Percentiles rank a stretch among this genome's conserved stretches.
phyloP scores from a whole-genome alignment of 2,888 invertebrate genomes.

The Philereme transversata region DNA sequence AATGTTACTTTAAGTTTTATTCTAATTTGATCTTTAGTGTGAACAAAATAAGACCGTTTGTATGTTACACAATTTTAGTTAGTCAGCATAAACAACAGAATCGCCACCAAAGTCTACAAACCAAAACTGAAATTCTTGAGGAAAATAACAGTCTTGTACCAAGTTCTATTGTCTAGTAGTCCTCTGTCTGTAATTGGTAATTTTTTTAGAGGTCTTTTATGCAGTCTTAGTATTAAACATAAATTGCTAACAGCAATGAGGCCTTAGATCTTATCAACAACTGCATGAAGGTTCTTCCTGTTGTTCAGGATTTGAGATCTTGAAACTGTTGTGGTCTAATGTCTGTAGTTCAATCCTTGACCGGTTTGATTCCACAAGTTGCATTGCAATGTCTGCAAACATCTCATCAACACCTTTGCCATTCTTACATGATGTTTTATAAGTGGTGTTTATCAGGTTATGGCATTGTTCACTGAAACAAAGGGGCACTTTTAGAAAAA shows the following conservation, averaged over 20 bases:
- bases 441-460: conserved; percentile 93
- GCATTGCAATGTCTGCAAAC: conserved; percentile 94
- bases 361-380: conserved; percentile 90
- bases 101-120: too few relatives aligned
- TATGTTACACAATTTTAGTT: too few relatives aligned
- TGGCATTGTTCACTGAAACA: conserved; percentile 92
- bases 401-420: conserved; percentile 95
- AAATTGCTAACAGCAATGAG: neutral
- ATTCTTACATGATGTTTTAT: conserved; percentile 95
- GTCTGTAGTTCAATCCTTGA: conserved; percentile 92
- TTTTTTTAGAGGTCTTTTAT: too few relatives aligned
- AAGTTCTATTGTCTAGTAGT: too few relatives aligned
- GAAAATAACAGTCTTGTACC: too few relatives aligned
- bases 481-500: neutral
- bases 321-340: conserved; percentile 90
- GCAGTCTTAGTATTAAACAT: too few relatives aligned
- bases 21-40: too few relatives aligned
- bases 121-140: too few relatives aligned
- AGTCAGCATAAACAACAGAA: too few relatives aligned
- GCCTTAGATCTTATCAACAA: conserved; percentile 56
- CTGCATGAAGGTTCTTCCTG: conserved; percentile 77
- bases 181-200: too few relatives aligned
- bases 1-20: too few relatives aligned
- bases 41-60: too few relatives aligned
- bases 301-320: conserved; percentile 87